These are phyloP conservation scores for Euglossa dilemma DNA, from an alignment of 1,140 invertebrate species.

Conservation along the genomic window DNA sequence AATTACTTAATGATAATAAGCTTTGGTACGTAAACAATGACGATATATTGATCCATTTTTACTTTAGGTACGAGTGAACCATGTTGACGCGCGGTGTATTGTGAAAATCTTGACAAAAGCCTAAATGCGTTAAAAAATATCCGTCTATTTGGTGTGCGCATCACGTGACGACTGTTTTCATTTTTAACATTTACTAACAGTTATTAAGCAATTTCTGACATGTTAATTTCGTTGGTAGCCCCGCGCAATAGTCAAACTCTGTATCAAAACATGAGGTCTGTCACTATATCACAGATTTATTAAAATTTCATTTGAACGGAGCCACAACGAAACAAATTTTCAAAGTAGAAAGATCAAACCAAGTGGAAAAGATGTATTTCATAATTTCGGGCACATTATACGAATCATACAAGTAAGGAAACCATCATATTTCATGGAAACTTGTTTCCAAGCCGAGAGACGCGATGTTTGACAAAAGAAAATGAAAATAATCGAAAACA, in stretches of 20 bases:
- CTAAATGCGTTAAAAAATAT: constrained; percentile 63
- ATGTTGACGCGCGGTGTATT: constrained; percentile 58
- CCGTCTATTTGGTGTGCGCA: constrained; percentile 61
- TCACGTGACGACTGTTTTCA: constrained; percentile 56
- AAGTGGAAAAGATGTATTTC: not conserved
- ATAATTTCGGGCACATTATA: not conserved
- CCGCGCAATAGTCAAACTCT: constrained; percentile 65
- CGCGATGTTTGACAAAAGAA: constrained; percentile 7
- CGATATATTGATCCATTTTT: constrained; percentile 70
- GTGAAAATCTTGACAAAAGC: constrained; percentile 52
- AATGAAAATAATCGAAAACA: not conserved
- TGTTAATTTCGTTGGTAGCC: constrained; percentile 50
- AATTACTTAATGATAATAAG: constrained; percentile 81
- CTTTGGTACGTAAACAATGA: constrained; percentile 83
- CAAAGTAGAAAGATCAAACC: constrained; percentile 29
- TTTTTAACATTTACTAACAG: constrained; percentile 47
- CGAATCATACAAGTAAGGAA: not conserved
- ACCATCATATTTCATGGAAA: not conserved
- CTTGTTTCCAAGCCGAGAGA: constrained; percentile 47
- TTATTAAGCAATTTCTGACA: constrained; percentile 21
- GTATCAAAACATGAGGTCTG: constrained; percentile 77
- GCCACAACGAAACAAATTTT: constrained; percentile 61
- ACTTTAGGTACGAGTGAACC: constrained; percentile 62
- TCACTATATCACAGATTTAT: constrained; percentile 81
- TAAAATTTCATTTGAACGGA: constrained; percentile 71